Percentiles rank a stretch among this genome's conserved stretches.
These are phyloP conservation scores for Lichenostomus cassidix DNA, from an alignment of 2,113 vertebrate genomes.

Conservation along the genomic window DNA sequence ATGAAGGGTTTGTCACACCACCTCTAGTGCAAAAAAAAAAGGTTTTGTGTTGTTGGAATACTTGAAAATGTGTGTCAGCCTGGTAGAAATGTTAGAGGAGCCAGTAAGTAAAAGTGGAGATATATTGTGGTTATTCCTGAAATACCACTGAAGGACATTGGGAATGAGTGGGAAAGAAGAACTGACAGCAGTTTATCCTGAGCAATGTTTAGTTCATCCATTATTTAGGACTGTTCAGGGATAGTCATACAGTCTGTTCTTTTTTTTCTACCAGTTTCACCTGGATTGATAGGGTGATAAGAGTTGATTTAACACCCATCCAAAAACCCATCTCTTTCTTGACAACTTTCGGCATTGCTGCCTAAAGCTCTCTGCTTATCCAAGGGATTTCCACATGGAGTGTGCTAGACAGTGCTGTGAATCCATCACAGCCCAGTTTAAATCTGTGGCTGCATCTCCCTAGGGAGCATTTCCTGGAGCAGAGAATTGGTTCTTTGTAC, in stretches of 20 bases:
- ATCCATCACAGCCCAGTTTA: not conserved
- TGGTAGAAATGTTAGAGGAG: not conserved
- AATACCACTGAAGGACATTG: not conserved
- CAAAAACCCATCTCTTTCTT: accelerated
- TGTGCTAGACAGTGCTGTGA: not conserved
- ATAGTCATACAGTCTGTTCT: not conserved
- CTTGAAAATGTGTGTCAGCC: not conserved
- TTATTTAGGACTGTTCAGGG: not conserved
- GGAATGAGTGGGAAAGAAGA: not conserved
- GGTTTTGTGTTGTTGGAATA: not conserved
- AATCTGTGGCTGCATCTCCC: not conserved
- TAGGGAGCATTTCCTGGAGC: not conserved
- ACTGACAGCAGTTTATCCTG: not conserved
- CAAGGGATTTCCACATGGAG: no score
- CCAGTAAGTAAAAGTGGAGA: not conserved
- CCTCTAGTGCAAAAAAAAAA: not conserved
- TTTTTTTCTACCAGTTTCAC: not conserved
- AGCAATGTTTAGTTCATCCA: not conserved
- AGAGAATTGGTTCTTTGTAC: not conserved
- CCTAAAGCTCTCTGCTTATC: not conserved
- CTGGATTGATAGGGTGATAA: not conserved
- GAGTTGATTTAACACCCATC: not conserved
- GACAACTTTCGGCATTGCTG: not conserved
- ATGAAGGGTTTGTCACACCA: not conserved
- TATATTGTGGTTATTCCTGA: not conserved